These are phyloP conservation scores for Molanna angustata DNA, from an alignment of 2,888 invertebrate species.

Conservation along the genomic window DNA sequence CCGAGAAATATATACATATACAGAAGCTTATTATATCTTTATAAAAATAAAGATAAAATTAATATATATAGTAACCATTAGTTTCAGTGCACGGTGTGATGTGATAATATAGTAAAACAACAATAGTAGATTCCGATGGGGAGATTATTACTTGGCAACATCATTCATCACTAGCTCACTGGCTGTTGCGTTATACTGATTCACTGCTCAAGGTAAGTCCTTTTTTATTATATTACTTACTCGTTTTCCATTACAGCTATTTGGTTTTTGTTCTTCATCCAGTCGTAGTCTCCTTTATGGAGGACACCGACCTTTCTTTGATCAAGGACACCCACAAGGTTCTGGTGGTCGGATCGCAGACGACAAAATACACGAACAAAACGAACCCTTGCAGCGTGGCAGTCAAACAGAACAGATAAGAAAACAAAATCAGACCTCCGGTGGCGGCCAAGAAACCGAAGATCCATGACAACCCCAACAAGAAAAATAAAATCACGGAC, in stretches of 20 bases:
- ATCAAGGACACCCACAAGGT: conserved; percentile 52
- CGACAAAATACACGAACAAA: conserved; percentile 59
- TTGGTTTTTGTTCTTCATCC: too few relatives aligned
- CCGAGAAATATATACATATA: too few relatives aligned
- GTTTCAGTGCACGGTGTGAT: too few relatives aligned
- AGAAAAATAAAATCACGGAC: conserved; percentile 58
- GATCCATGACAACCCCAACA: conserved; percentile 60
- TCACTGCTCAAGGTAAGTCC: conserved; percentile 12
- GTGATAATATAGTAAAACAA: too few relatives aligned
- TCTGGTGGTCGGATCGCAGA: conserved; percentile 55
- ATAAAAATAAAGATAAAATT: too few relatives aligned
- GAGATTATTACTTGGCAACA: background rate
- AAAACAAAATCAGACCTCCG: conserved; percentile 49
- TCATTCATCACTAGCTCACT: conserved; percentile 9
- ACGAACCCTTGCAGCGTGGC: conserved; percentile 62
- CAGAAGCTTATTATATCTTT: too few relatives aligned
- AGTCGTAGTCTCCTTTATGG: conserved; percentile 17
- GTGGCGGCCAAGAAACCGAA: conserved; percentile 58
- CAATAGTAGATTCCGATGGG: conserved; percentile 1
- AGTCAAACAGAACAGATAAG: conserved; percentile 62
- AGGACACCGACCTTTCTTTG: conserved; percentile 33
- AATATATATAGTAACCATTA: too few relatives aligned
- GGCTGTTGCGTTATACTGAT: conserved; percentile 13
- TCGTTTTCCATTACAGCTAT: too few relatives aligned
- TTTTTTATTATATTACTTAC: background rate